Evolutionary conservation across 2,113 vertebrate genomes (phyloP), one percentile per base, ranked within the genome.

Genomic region (Microtus pennsylvanicus): DNA sequence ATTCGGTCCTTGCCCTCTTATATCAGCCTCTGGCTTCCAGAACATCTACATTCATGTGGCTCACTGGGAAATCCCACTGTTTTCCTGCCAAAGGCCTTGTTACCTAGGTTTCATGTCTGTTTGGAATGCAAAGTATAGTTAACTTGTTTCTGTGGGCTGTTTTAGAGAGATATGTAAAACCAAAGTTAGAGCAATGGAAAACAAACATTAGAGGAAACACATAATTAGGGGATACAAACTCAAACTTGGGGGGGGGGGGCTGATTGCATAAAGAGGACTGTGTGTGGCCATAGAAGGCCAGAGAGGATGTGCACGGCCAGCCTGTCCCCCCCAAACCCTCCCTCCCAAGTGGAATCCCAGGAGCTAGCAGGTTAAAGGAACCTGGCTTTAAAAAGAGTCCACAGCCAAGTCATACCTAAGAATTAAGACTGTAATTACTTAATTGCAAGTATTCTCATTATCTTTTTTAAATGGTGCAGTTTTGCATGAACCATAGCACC

Each of bases 41-140:
- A 63, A 47, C 93, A 89, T 94, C 93, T 47, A 76, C 7, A 76
- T 87, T 95, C 96, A 94, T 97, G 96, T 96, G 96, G 96, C 85
- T 96, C 89, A 0, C 72, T 96, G 97, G 95, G 96, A 97, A 97
- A 97, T 89, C 95, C 97, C 92, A 95, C 97, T 90, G 77, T 83
- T 91, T 95, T 89, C 93, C 95, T 96, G 97, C 97, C 97, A 96
- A 93, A 89, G 94, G 42, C 82, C 92, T 95, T 89, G 96, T 96
- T 97, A 97, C 97, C 96, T 97, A 88, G 91, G 91, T 95, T 97
- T 98, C 96, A 96, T 97, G 97, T 97, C 97, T 97, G 91, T 93
- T 97, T 97, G 98, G 97, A 97, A 97, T 98, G 98, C 96, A 97
- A 97, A 98, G 96, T 96, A 97, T 90, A 97, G 97, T 94, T 93